Evolutionary conservation across 1,140 invertebrate species (phyloP).

Genomic region (Polypedilum vanderplanki): DNA sequence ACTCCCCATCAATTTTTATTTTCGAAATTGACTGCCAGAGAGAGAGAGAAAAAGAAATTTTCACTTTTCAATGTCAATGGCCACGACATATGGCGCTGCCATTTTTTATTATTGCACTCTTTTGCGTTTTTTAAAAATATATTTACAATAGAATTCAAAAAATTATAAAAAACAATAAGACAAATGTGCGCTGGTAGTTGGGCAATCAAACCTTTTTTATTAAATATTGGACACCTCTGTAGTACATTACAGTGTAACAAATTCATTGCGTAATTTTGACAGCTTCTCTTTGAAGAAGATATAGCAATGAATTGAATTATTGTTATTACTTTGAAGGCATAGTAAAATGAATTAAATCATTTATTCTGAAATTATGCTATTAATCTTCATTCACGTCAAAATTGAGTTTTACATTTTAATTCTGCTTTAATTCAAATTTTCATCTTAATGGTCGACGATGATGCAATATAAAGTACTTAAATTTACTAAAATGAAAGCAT

Average conservation of each 20-base stretch:
- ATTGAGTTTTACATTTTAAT: slow-evolving; percentile 12
- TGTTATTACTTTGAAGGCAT: slow-evolving; percentile 8
- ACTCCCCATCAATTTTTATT: slow-evolving; percentile 6
- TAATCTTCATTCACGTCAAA: slow-evolving; percentile 15
- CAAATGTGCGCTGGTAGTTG: too few relatives aligned
- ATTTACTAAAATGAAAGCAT: too few relatives aligned
- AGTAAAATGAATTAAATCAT: not conserved
- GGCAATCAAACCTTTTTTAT: not conserved
- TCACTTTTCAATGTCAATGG: slow-evolving; percentile 15
- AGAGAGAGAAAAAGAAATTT: not conserved
- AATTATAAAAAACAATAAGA: too few relatives aligned
- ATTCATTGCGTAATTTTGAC: not conserved
- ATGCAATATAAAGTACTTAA: too few relatives aligned
- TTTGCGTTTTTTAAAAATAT: not conserved
- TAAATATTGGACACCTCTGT: not conserved
- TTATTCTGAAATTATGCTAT: not conserved
- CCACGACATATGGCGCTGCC: not conserved
- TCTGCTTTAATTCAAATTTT: not conserved
- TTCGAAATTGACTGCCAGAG: not conserved
- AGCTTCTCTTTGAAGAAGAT: not conserved
- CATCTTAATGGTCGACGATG: too few relatives aligned
- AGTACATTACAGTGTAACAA: not conserved
- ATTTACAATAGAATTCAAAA: not conserved
- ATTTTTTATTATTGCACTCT: not conserved
- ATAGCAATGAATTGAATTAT: not conserved